Evolutionary conservation across 1,140 invertebrate genomes (phyloP).

Genomic region (Gonioctena quinquepunctata): DNA sequence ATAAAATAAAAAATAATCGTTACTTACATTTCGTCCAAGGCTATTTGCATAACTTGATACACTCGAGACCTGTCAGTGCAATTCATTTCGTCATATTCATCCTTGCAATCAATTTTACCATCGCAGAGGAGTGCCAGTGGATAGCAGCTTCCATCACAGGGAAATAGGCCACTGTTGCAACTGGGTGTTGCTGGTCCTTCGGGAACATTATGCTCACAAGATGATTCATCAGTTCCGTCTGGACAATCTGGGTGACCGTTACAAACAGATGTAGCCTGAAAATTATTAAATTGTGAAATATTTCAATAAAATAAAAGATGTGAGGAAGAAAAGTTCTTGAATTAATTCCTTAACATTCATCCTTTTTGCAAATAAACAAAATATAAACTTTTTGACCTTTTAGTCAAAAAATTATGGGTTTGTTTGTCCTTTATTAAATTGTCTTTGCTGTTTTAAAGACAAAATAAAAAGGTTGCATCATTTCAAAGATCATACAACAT

Average conservation of each 20-base stretch:
- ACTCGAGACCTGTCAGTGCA: conserved; percentile 60
- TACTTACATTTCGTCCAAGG: conserved; percentile 55
- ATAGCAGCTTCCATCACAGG: conserved; percentile 68
- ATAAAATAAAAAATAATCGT: neutral
- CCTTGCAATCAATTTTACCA: conserved; percentile 68
- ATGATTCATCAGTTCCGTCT: conserved; percentile 72
- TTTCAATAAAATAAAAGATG: too few relatives aligned
- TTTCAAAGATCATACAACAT: too few relatives aligned
- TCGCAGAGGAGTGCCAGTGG: conserved; percentile 67
- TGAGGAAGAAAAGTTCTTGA: too few relatives aligned
- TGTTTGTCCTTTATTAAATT: too few relatives aligned
- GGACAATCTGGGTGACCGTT: conserved; percentile 74
- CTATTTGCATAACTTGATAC: conserved; percentile 62
- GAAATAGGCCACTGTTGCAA: conserved; percentile 65
- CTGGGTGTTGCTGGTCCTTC: conserved; percentile 53
- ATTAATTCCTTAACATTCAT: too few relatives aligned
- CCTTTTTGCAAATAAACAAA: too few relatives aligned
- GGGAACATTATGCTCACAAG: conserved; percentile 55
- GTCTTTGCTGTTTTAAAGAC: too few relatives aligned
- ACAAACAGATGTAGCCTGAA: conserved; percentile 60
- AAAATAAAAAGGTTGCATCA: too few relatives aligned
- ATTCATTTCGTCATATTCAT: conserved; percentile 72
- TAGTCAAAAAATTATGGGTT: too few relatives aligned
- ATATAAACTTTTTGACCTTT: too few relatives aligned
- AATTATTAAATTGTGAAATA: too few relatives aligned